Percentiles rank a stretch among this genome's conserved stretches.
Conservation (phyloP, 53 echinoderm and acorn worm genomes). For the Zoroaster sp. region DNA sequence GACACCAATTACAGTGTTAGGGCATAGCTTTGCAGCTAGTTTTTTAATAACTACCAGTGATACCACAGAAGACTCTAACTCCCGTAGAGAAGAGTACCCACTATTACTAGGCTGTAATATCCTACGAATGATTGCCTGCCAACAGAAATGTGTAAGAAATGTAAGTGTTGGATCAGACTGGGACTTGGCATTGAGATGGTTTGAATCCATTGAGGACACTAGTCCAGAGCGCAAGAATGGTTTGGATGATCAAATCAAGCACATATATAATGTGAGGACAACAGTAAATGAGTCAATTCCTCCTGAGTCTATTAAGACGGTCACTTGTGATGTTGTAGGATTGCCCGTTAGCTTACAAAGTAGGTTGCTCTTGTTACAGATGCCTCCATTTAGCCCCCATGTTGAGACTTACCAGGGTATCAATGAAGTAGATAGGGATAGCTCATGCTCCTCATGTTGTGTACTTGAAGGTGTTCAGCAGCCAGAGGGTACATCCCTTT, state of each 20-base stretch:
- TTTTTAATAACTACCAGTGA: background rate
- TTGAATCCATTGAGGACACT: background rate
- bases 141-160: background rate
- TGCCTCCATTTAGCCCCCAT: background rate
- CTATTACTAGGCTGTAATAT: conserved; percentile 2
- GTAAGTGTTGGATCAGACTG: background rate
- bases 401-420: background rate
- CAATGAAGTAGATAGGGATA: background rate
- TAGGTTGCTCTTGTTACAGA: background rate
- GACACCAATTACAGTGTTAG: background rate
- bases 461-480: background rate
- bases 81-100: background rate
- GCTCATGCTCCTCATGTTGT: background rate
- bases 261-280: background rate
- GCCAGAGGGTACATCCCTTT: background rate
- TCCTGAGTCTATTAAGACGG: background rate
- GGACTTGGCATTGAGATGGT: background rate
- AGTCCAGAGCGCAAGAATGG: background rate
- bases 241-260: background rate
- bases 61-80: background rate
- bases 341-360: background rate
- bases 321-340: background rate
- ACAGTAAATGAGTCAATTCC: background rate
- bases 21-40: background rate
- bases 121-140: background rate